A percentile compares a stretch with the other conserved stretches of the same genome.
These are phyloP conservation scores for Gallinago stenura DNA, from an alignment of 2,797 vertebrate species.

Conservation along the genomic window DNA sequence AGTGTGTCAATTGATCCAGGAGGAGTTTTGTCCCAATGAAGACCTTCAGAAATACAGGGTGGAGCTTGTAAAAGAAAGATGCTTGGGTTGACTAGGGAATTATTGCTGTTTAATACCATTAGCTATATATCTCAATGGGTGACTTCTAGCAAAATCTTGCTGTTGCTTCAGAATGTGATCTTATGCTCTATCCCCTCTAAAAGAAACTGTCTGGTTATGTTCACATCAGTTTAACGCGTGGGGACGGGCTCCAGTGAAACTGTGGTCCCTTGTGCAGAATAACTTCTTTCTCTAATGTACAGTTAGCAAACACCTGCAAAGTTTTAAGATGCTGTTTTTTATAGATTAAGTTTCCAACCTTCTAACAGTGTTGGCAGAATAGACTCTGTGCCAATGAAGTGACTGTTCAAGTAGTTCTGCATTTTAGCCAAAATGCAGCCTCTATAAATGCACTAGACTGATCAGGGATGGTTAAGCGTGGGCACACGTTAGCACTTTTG, in stretches of 20 bases:
- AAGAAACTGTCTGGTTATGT: background rate
- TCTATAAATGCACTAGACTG: background rate
- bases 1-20: background rate
- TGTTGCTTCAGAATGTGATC: background rate
- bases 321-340: background rate
- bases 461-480: background rate
- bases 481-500: background rate
- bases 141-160: background rate
- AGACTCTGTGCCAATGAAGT: background rate
- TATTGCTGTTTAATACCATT: background rate
- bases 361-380: background rate
- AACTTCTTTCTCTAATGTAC: background rate
- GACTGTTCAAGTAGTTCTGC: background rate
- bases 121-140: background rate
- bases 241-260: background rate
- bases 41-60: background rate
- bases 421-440: background rate
- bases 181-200: accelerated
- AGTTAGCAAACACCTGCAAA: background rate
- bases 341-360: background rate
- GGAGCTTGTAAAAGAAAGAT: background rate
- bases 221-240: accelerated
- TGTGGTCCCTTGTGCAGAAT: background rate
- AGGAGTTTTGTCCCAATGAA: background rate
- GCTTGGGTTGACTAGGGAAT: background rate